Evolutionary conservation across 92 coral and sea anemone genomes (phyloP).

Genomic region (Zoanthus sociatus): DNA sequence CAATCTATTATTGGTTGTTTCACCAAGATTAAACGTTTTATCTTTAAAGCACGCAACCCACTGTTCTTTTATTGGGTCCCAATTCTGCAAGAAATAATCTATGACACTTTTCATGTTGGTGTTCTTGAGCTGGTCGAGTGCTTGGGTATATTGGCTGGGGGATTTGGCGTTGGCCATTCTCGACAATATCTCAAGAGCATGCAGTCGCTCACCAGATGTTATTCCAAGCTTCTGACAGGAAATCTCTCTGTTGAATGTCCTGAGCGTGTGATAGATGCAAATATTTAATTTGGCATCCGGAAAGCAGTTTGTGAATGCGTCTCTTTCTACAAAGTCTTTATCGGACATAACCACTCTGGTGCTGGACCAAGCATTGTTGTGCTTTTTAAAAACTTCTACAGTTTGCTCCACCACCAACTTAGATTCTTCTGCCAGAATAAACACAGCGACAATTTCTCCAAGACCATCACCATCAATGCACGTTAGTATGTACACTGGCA

Average conservation of each 20-base stretch:
- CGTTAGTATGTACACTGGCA: slow-evolving; percentile 67
- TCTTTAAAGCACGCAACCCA: slow-evolving; percentile 49
- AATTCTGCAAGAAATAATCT: slow-evolving; percentile 7
- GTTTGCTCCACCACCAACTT: slow-evolving; percentile 59
- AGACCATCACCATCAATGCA: slow-evolving; percentile 65
- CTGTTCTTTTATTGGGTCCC: slow-evolving; percentile 36
- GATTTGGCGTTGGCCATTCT: slow-evolving; percentile 36
- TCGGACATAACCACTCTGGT: slow-evolving; percentile 61
- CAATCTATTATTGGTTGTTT: too few species aligned
- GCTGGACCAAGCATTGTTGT: slow-evolving; percentile 41
- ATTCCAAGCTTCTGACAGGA: slow-evolving; percentile 57
- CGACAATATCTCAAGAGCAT: slow-evolving; percentile 47
- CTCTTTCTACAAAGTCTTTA: slow-evolving; percentile 75
- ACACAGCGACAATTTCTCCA: slow-evolving; percentile 70
- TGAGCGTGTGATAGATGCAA: slow-evolving; percentile 64
- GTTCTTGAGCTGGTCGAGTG: too few species aligned
- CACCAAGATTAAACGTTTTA: slow-evolving; percentile 22
- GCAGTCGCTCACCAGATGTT: slow-evolving; percentile 61
- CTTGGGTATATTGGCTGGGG: too few species aligned
- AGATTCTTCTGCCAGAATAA: slow-evolving; percentile 70
- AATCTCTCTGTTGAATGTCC: slow-evolving; percentile 58
- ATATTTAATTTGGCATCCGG: slow-evolving; percentile 63
- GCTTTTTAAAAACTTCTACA: slow-evolving; percentile 40
- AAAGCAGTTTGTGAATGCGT: slow-evolving; percentile 62
- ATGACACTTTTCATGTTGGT: background rate